Evolutionary conservation across 1,140 invertebrate genomes (phyloP).

Genomic region (Drosophila busckii): DNA sequence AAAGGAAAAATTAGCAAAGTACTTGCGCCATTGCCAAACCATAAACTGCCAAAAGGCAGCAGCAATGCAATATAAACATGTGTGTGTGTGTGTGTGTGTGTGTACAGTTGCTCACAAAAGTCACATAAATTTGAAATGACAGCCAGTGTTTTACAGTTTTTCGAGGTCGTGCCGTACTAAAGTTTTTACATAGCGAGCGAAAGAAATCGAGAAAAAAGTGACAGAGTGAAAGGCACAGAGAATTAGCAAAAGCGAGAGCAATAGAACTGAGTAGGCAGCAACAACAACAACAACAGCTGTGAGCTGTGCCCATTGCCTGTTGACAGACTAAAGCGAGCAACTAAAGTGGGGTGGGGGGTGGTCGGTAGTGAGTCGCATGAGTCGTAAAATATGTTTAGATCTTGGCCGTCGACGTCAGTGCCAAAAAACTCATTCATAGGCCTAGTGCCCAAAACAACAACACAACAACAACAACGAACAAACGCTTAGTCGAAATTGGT

Average conservation of each 20-base stretch:
- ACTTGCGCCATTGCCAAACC: slow-evolving; percentile 73
- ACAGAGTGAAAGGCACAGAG: neutral
- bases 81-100: neutral
- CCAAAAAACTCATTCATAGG: slow-evolving; percentile 19
- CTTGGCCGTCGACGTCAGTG: too few species aligned
- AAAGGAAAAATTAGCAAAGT: slow-evolving; percentile 76
- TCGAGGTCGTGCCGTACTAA: slow-evolving; percentile 66
- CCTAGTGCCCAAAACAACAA: neutral
- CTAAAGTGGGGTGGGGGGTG: too few species aligned
- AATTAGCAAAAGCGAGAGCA: neutral
- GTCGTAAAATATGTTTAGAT: slow-evolving; percentile 52
- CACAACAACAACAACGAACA: too few species aligned
- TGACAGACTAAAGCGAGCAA: slow-evolving; percentile 34
- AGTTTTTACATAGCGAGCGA: slow-evolving; percentile 31
- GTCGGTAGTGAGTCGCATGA: too few species aligned
- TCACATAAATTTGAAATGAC: slow-evolving; percentile 74
- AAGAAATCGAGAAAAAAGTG: neutral
- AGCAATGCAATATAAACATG: slow-evolving; percentile 6
- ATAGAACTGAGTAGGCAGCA: neutral
- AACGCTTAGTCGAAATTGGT: slow-evolving; percentile 42
- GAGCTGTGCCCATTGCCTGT: slow-evolving; percentile 37
- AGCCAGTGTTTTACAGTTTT: slow-evolving; percentile 71
- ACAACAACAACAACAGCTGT: slow-evolving; percentile 24
- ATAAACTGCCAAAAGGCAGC: slow-evolving; percentile 53
- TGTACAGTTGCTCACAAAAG: slow-evolving; percentile 63